Evolutionary conservation across 2,797 vertebrate genomes (phyloP).

Genomic region (Alfaro cultratus): DNA sequence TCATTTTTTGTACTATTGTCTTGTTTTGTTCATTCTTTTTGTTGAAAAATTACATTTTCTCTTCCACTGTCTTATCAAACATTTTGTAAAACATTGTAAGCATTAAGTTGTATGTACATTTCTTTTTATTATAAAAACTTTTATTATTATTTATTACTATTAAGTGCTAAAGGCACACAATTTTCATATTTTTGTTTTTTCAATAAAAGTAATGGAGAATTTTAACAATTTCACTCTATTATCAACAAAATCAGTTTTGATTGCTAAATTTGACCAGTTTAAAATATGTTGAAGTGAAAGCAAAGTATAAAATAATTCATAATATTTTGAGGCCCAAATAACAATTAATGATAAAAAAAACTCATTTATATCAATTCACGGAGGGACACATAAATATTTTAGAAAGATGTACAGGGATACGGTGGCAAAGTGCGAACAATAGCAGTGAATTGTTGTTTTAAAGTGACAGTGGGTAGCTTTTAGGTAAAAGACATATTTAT

Average conservation of each 20-base stretch:
- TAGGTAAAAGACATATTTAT: constrained; percentile 15
- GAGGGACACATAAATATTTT: not conserved
- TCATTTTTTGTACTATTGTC: not conserved
- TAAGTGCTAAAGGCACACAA: not conserved
- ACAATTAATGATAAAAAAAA: not conserved
- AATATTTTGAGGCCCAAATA: not conserved
- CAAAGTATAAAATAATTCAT: too few species aligned
- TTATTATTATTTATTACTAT: not conserved
- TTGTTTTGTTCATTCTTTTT: not conserved
- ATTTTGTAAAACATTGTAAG: too few species aligned
- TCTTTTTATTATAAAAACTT: not conserved
- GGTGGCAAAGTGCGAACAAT: not conserved
- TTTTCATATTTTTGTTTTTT: not conserved
- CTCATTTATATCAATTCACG: not conserved
- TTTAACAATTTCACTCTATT: not conserved
- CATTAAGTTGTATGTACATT: not conserved
- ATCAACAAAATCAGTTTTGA: not conserved
- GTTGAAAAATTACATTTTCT: too few species aligned
- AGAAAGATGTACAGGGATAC: not conserved
- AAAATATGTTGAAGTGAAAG: not conserved
- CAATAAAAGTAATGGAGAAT: not conserved
- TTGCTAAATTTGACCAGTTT: not conserved
- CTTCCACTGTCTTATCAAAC: too few species aligned
- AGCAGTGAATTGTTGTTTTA: not conserved
- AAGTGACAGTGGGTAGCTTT: not conserved